Evolutionary conservation across 2,888 invertebrate genomes (phyloP), one percentile per base, ranked within the genome.

Genomic region (Protonemura montana): DNA sequence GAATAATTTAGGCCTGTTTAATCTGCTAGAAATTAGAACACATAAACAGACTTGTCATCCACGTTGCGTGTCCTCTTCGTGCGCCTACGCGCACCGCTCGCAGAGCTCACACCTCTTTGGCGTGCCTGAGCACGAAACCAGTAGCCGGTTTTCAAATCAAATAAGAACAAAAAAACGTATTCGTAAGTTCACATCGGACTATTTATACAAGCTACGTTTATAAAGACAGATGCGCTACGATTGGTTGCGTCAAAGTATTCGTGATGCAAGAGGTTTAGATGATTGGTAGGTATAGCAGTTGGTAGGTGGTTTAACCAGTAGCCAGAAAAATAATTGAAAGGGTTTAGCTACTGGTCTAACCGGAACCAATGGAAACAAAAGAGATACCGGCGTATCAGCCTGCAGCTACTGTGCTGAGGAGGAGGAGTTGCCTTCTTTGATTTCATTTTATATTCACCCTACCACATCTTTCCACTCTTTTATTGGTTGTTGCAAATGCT

Each of bases 331-430:
- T 86, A 86, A 86, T 86, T 86, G 86, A 86, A 86, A 86, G 86
- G 86, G 86, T 86, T 86, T 76, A 82, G 86, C 86, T 86, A 86
- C 86, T 86, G 86, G 86, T 86, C 30, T 86, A 84, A 84, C 84
- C 59, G 84, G 84, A 84, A 84, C 84, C 84, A 84, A 84, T 84
- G 84, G 84, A 84, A 84, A 84, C 84, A 84, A 84, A 84, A 76
- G 76, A 59, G 84, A 59, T 81, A 42, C 35, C 82, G 42, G 84
- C 84, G 84, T 28, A 84, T 76, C 84, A 30, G 84, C 84, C 84
- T 76, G 84, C 84, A 84, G 84, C 84, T 84, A 84, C 84, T 76
- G 84, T 84, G 26, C n/a, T 21, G 27, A 81, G 27, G 21, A 84
- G 84, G 84, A 84, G 84, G 84, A 84, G 84, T 84, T 76, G 82